These are phyloP conservation scores for Metallyticus violacea DNA, from an alignment of 2,888 invertebrate species.

Conservation along the genomic window DNA sequence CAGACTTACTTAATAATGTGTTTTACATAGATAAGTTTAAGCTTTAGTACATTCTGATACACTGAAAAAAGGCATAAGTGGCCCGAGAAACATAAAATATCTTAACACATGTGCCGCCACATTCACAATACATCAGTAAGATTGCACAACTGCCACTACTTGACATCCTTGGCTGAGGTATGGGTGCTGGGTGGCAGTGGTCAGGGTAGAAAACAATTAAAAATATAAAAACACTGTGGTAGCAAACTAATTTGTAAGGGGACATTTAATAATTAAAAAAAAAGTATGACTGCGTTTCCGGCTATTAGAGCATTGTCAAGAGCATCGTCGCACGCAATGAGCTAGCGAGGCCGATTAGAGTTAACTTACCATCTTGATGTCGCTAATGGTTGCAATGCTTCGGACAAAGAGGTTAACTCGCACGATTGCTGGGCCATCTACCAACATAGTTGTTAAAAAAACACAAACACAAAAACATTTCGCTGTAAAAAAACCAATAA, in stretches of 20 bases:
- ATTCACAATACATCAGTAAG: not conserved
- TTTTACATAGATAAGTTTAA: no score
- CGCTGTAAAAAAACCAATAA: not conserved
- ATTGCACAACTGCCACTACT: not conserved
- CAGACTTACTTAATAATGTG: no score
- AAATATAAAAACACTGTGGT: not conserved
- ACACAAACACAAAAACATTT: constrained; percentile 18
- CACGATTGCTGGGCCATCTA: constrained; percentile 95
- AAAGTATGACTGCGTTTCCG: not conserved
- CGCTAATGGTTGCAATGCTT: constrained; percentile 97
- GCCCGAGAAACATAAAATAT: not conserved
- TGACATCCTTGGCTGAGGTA: not conserved
- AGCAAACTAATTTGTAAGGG: not conserved
- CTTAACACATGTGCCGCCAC: not conserved
- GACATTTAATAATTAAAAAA: not conserved
- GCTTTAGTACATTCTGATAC: no score
- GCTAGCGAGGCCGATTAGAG: not conserved
- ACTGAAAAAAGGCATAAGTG: not conserved
- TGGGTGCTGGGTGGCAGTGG: not conserved
- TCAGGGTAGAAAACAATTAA: not conserved
- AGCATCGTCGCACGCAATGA: not conserved
- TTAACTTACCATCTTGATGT: constrained; percentile 97
- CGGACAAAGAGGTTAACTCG: constrained; percentile 97
- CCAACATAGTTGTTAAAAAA: constrained; percentile 11
- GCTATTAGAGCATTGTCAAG: constrained; percentile 1